Evolutionary conservation across 1,140 invertebrate genomes (phyloP), one percentile per base, ranked within the genome.

Genomic region (Drosophila repletoides): DNA sequence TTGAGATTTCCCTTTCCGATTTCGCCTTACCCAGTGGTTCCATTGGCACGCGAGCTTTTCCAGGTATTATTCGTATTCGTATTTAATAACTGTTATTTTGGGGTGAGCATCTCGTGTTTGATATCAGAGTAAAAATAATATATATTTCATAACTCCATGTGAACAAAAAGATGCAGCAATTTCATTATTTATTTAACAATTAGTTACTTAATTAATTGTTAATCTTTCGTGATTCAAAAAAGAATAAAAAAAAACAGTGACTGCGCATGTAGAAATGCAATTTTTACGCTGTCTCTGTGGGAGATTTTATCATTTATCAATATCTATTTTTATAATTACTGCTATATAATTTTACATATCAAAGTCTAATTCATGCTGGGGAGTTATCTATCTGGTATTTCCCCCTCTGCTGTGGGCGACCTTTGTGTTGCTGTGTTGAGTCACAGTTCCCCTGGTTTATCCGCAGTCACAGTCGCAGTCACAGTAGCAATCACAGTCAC

Each of bases 1-100:
- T 41, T 48, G 34, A 41, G 43, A 49, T 59, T 65, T 33, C 26
- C 45, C 65, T 43, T 56, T 22, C 33, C 21, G n/a, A n/a, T n/a
- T n/a, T n/a, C n/a, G n/a, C n/a, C n/a, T n/a, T n/a, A n/a, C n/a
- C n/a, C n/a, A n/a, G n/a, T n/a, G 33, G 19, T 63, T 63, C 26
- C 24, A 31, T 6, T 24, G 15, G 28, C 59, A 63, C 49, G 51
- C 49, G 15, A 56, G 24, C 33, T 55, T 33, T 38, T 52, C 36
- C 41, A 21, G 14, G 17, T 15, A 34, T 48, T 31, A 9, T 45
- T 3, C 60, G 59, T 75, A 45, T 26, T 12, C 10, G 12, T 70
- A 40, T 46, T 72, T 80, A 83, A 81, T 83, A 59, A 72, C 77
- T 34, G 51, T 66, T 61, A 81, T 83, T 84, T 6, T 52, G 29